Base-by-base conservation (phyloP, 2,888 invertebrate genomes). In the Limnephilus lunatus region DNA sequence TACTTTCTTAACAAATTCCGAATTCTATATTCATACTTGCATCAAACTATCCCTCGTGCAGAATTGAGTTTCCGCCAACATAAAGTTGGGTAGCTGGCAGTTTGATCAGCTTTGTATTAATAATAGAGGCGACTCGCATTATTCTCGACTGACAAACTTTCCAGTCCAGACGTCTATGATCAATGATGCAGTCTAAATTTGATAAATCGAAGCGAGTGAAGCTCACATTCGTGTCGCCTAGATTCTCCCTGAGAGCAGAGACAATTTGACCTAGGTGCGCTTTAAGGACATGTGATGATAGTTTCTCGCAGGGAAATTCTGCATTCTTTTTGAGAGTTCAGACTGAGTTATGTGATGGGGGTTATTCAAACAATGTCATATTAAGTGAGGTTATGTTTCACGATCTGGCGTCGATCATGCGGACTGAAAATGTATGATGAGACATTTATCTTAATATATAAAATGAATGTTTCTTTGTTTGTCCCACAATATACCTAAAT, bases 131-230 rank as follows among this genome's bases (percentile, higher is more conserved):
- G 86, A 86, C 86, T 86, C 48, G 86, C 86, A 48, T 86, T 86
- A 86, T 86, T 86, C 86, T 30, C n/a, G 32, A 89, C 81, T 81
- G 89, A 81, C 81, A 89, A 89, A 89, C 81, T 89, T 89, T 81
- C 89, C 44, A 89, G 89, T 31, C 89, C 81, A 81, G 81, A 89
- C 81, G 89, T 89, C 89, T 89, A 81, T 89, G 89, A 89, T 81
- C 89, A 89, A 81, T 81, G 89, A 39, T 89, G 89, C 89, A 68
- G 68, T 89, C 44, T 44, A 81, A 89, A 89, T 81, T 32, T 81
- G 89, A 89, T 89, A 89, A 30, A 80, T 81, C 39, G 81, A 83
- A 83, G 83, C 83, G 83, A 39, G 83, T 35, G 35, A 35, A 32
- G 19, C 83, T 4, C 35, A 25, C 32, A 25, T 35, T 19, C 25